These are phyloP conservation scores for Climacteris rufus DNA, from an alignment of 2,113 vertebrate genomes.

Conservation along the genomic window DNA sequence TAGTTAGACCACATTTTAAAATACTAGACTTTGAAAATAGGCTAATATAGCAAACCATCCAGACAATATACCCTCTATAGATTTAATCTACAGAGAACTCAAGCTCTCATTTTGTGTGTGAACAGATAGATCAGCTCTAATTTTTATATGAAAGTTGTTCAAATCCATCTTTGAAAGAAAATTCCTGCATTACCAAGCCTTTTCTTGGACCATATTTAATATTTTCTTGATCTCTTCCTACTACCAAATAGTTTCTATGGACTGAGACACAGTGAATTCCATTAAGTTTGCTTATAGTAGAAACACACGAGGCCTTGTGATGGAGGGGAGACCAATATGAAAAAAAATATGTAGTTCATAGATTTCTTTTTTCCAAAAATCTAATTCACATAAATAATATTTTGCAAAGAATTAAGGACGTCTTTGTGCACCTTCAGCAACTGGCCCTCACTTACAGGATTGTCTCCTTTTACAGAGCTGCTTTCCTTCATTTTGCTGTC, in stretches of 20 bases:
- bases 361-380: neutral
- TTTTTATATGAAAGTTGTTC: neutral
- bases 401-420: neutral
- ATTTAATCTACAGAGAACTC: neutral
- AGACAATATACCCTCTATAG: accelerated
- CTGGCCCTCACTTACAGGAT: neutral
- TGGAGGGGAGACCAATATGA: neutral
- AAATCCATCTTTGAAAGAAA: neutral
- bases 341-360: neutral
- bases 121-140: neutral
- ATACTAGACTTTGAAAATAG: neutral
- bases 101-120: neutral
- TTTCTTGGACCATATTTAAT: neutral
- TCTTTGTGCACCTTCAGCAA: neutral
- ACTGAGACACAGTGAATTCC: neutral
- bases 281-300: neutral
- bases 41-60: neutral
- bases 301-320: neutral
- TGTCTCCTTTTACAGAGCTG: neutral
- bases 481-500: slow-evolving; percentile 3
- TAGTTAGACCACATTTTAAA: neutral
- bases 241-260: neutral
- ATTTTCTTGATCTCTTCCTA: neutral
- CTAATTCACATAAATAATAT: neutral
- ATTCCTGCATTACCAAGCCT: neutral